Percentiles rank a stretch among this genome's conserved stretches.
phyloP scores from a whole-genome alignment of 64 coral and sea anemone species.

The Orbicella faveolata region DNA sequence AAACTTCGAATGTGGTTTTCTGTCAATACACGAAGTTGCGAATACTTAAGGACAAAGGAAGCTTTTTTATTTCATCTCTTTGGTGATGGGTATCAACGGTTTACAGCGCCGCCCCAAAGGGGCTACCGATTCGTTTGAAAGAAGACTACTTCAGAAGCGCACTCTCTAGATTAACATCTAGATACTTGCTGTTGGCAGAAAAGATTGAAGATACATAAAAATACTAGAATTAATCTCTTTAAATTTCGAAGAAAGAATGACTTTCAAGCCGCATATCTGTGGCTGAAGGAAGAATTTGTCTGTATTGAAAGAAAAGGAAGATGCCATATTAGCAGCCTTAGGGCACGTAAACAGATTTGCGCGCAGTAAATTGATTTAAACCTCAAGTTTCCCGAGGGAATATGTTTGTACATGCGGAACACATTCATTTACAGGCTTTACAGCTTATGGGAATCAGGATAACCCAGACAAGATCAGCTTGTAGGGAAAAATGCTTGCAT shows the following conservation, averaged over 20 bases:
- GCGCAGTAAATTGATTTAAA: not conserved
- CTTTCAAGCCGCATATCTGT: slow-evolving; percentile 10
- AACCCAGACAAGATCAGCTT: not conserved
- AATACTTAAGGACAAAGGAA: not conserved
- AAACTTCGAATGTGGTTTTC: not conserved
- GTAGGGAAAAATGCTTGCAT: not conserved
- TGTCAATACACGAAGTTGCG: not conserved
- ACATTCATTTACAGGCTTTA: not conserved
- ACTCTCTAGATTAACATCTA: not conserved
- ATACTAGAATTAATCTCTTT: not conserved
- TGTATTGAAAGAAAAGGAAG: slow-evolving; percentile 20
- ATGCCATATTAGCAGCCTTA: not conserved
- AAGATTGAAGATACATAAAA: not conserved
- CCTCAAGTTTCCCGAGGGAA: not conserved
- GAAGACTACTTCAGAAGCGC: not conserved
- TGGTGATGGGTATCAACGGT: not conserved
- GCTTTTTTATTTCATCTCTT: not conserved
- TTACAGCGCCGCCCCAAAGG: not conserved
- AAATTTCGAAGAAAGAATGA: not conserved
- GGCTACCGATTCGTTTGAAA: not conserved
- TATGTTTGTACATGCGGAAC: not conserved
- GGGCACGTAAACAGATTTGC: not conserved
- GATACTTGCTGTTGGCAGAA: not conserved
- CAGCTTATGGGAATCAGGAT: not conserved
- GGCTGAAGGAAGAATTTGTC: slow-evolving; percentile 19